Percentiles rank a stretch among this genome's conserved stretches.
Evolutionary conservation across 2,797 vertebrate species (phyloP).

Genomic region (Cirrhinus molitorella): DNA sequence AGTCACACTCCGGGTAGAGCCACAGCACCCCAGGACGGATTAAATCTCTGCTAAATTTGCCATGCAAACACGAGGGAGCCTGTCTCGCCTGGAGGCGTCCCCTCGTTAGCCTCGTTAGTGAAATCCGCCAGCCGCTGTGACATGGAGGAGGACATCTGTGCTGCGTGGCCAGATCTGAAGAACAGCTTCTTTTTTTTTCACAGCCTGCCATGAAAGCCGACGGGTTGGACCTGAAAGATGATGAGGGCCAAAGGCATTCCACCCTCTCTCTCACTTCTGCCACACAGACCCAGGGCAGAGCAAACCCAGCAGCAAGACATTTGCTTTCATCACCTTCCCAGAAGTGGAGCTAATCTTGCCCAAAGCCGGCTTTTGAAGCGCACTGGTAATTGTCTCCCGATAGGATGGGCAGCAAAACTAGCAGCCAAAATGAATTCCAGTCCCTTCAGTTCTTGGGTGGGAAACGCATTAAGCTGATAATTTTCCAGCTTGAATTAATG

Average conservation of each 20-base stretch:
- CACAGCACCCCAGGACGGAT: conserved; percentile 43
- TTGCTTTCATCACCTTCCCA: conserved; percentile 67
- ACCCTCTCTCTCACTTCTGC: conserved; percentile 57
- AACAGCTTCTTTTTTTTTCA: conserved; percentile 45
- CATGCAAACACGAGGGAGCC: conserved; percentile 62
- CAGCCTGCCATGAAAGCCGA: conserved; percentile 56
- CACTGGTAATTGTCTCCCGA: conserved; percentile 67
- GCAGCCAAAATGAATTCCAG: conserved; percentile 65
- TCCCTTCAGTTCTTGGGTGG: conserved; percentile 57
- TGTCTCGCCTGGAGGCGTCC: conserved; percentile 60
- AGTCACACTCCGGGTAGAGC: conserved; percentile 25
- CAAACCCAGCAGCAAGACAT: conserved; percentile 59
- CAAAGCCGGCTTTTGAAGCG: conserved; percentile 64
- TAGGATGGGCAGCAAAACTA: conserved; percentile 59
- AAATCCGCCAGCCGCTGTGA: conserved; percentile 56
- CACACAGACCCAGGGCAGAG: conserved; percentile 49
- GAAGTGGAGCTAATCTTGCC: conserved; percentile 68
- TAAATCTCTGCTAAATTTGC: conserved; percentile 66
- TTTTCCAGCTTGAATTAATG: conserved; percentile 57
- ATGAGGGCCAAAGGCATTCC: conserved; percentile 53
- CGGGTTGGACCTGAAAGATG: conserved; percentile 53
- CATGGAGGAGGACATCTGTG: conserved; percentile 68
- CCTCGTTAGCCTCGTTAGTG: conserved; percentile 66
- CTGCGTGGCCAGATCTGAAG: conserved; percentile 61
- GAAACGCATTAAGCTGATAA: conserved; percentile 50